A percentile compares a stretch with the other conserved stretches of the same genome.
These are phyloP conservation scores for Bombus difficillimus DNA, from an alignment of 1,140 invertebrate genomes.

Conservation along the genomic window DNA sequence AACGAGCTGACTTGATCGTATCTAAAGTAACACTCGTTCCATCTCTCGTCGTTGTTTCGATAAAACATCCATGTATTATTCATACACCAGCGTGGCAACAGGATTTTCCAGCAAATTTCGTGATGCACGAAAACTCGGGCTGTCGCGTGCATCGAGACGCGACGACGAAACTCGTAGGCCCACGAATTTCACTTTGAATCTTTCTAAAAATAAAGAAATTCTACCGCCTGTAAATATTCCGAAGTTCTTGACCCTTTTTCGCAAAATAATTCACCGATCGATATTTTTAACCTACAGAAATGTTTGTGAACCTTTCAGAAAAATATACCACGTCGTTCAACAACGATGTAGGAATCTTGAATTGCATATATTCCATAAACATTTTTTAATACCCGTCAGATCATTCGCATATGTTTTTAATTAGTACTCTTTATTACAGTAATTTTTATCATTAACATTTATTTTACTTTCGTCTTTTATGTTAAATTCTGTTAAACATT, in stretches of 20 bases:
- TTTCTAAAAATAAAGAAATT: neutral
- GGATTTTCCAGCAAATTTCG: slow-evolving; percentile 1
- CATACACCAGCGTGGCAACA: neutral
- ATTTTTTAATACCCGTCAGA: neutral
- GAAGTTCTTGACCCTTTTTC: neutral
- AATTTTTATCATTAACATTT: too few species aligned
- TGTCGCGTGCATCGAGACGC: neutral
- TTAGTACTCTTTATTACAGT: too few species aligned
- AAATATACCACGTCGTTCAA: too few species aligned
- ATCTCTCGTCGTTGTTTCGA: slow-evolving; percentile 1
- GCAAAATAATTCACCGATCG: neutral
- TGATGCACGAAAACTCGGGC: neutral
- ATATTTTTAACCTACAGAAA: too few species aligned
- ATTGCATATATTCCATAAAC: neutral
- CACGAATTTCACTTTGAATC: neutral
- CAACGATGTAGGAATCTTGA: too few species aligned
- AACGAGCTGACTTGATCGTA: neutral
- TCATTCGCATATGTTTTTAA: too few species aligned
- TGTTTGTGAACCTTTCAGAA: too few species aligned
- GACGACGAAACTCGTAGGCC: neutral
- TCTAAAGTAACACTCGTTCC: slow-evolving; percentile 2
- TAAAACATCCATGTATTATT: slow-evolving; percentile 9
- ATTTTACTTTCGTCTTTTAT: neutral
- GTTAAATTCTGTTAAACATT: too few species aligned
- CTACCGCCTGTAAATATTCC: neutral